A percentile compares a stretch with the other conserved stretches of the same genome.
Conservation (phyloP, 1,140 invertebrate genomes). For the Neelides sp. region DNA sequence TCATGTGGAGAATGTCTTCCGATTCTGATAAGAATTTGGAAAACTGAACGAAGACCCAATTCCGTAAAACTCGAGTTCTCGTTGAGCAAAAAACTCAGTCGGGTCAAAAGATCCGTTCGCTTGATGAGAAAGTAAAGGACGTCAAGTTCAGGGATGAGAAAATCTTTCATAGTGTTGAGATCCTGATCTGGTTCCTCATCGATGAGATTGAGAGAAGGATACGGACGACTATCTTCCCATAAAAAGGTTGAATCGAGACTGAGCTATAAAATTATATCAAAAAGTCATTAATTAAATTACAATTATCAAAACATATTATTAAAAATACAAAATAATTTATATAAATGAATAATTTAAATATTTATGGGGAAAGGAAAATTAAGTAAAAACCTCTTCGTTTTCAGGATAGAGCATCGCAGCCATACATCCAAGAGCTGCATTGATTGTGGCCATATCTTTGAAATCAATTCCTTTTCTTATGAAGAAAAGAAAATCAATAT, state of each 20-base stretch:
- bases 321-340: slow-evolving; percentile 3
- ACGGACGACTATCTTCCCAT: slow-evolving; percentile 33
- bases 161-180: slow-evolving; percentile 63
- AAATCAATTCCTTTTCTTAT: slow-evolving; percentile 76
- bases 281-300: slow-evolving; percentile 56
- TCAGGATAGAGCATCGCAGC: slow-evolving; percentile 57
- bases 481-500: slow-evolving; percentile 58
- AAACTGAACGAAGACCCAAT: slow-evolving; percentile 33
- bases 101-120: slow-evolving; percentile 62
- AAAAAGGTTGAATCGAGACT: slow-evolving; percentile 13
- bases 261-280: slow-evolving; percentile 40
- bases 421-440: slow-evolving; percentile 56
- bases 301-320: slow-evolving; percentile 33
- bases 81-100: slow-evolving; percentile 41
- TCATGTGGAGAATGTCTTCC: slow-evolving; percentile 36
- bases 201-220: slow-evolving; percentile 45
- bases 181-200: slow-evolving; percentile 54
- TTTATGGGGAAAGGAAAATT: background rate
- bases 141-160: slow-evolving; percentile 58
- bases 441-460: slow-evolving; percentile 54
- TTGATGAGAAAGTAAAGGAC: no score
- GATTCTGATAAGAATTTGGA: slow-evolving; percentile 37
- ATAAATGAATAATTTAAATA: slow-evolving; percentile 3
- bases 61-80: slow-evolving; percentile 15
- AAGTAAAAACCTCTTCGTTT: slow-evolving; percentile 54